Base-by-base conservation (phyloP, 2,797 vertebrate genomes). In the Gambelia wislizenii region DNA sequence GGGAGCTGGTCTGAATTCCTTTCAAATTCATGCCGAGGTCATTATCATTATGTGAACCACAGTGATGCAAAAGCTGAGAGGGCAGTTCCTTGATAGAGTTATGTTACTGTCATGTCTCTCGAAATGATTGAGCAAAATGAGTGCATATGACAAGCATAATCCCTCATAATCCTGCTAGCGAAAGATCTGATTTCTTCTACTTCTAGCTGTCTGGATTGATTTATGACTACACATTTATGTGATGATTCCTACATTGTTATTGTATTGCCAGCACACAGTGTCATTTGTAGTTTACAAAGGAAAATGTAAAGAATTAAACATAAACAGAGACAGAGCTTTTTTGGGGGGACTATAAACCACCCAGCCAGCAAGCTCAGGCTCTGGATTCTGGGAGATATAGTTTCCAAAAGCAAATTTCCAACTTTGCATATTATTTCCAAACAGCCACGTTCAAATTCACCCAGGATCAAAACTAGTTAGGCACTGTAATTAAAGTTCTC, bases 1-100 rank as follows among this genome's bases (percentile, higher is more conserved):
- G 79, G 6, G 22, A 36, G 3, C 52, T 78, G 33, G 36, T 16
- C 52, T 76, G 61, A 76, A 54, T 89, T 92, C 89, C 72, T 81
- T 81, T 22, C 49, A 12, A 13, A 7, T 64, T 3, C 27, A 12
- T 44, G 2, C 8, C 7, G n/a, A 44, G 67, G 52, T n/a, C 27
- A 82, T 61, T 8, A 74, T 86, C 6, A 30, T 22, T 22, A 16
- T 16, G 7, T 64, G 69, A 81, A 59, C 82, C 77, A 86, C 10
- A 1, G 25, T 44, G 52, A 75, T 44, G 69, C 27, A 36, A 75
- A 33, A 22, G 30, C 36, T 5, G 14, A 18, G n/a, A 14, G 30
- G 64, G 30, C 25, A 25, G 12, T 81, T n/a, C 9, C 33, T 74
- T 25, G 47, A 14, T 70, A 42, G n/a, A 39, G 27, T 79, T 36